phyloP scores from a whole-genome alignment of 2,888 invertebrate species.

The Dryobotodes eremita region DNA sequence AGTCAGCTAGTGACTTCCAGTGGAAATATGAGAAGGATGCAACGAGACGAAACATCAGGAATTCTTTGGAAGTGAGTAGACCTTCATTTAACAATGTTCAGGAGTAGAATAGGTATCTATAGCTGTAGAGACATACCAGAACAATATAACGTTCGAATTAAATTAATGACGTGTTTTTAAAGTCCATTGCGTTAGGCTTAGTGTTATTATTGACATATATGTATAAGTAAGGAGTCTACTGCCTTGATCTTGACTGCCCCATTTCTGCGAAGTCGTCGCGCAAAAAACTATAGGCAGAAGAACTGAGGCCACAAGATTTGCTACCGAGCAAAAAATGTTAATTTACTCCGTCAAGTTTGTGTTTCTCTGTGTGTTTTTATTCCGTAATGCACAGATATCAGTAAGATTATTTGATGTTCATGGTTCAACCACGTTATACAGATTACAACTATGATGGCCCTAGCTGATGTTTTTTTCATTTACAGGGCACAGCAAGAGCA shows the following conservation, averaged over 20 bases:
- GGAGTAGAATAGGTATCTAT: background rate
- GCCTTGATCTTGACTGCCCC: slow-evolving; percentile 4
- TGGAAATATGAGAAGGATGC: slow-evolving; percentile 87
- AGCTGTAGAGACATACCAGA: background rate
- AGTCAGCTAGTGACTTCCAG: slow-evolving; percentile 80
- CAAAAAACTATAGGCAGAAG: slow-evolving; percentile 21
- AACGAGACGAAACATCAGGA: slow-evolving; percentile 77
- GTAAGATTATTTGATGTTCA: background rate
- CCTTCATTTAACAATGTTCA: background rate
- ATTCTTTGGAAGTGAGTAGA: slow-evolving; percentile 80
- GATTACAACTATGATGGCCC: background rate
- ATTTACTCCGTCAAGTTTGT: background rate
- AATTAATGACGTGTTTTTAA: background rate
- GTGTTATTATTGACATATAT: background rate
- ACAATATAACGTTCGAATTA: slow-evolving; percentile 7
- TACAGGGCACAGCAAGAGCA: slow-evolving; percentile 79
- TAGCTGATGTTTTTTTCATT: slow-evolving; percentile 58
- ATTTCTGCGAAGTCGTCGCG: background rate
- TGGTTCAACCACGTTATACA: background rate
- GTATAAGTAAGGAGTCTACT: background rate
- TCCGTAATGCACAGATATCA: background rate
- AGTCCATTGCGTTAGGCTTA: background rate
- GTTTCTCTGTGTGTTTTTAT: background rate
- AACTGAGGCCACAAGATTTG: slow-evolving; percentile 4
- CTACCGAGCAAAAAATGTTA: background rate